Percentiles rank a stretch among this genome's conserved stretches.
phyloP scores from a whole-genome alignment of 35 echinoderm and acorn worm species.

The Nesometra sesokonis region DNA sequence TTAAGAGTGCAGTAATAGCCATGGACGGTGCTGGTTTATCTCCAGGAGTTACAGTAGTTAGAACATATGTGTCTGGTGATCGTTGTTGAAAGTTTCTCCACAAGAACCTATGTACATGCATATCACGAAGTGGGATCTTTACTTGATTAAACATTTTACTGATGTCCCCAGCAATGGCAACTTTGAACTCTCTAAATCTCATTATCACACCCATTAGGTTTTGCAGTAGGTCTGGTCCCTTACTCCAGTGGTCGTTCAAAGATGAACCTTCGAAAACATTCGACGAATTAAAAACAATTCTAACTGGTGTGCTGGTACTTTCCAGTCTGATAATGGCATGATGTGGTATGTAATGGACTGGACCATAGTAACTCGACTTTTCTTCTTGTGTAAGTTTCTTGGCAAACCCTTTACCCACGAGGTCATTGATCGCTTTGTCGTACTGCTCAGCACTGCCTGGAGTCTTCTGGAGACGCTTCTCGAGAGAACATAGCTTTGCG shows the following conservation, averaged over 20 bases:
- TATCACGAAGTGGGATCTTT: conserved; percentile 28
- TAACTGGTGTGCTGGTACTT: conserved; percentile 40
- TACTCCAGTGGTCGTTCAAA: conserved; percentile 50
- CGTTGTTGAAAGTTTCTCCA: conserved; percentile 31
- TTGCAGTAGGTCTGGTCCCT: conserved; percentile 62
- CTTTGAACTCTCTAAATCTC: neutral
- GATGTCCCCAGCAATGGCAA: conserved; percentile 18
- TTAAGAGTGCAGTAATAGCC: conserved; percentile 19
- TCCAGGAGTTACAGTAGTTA: conserved; percentile 14
- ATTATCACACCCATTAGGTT: neutral
- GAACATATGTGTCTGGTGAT: conserved; percentile 25
- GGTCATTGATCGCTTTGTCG: neutral
- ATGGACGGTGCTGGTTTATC: conserved; percentile 34
- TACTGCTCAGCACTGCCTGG: neutral
- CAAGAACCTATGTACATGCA: conserved; percentile 43
- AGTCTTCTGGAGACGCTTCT: neutral
- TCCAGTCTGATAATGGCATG: conserved; percentile 1
- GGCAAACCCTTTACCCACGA: neutral
- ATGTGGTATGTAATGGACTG: conserved; percentile 26
- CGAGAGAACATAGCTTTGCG: neutral
- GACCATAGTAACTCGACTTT: neutral
- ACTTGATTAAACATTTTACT: conserved; percentile 49
- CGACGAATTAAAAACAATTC: conserved; percentile 44
- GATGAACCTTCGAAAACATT: conserved; percentile 20
- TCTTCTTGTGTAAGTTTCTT: neutral